Conservation (phyloP, 2,888 invertebrate genomes). For the Ophioninae sp. region DNA sequence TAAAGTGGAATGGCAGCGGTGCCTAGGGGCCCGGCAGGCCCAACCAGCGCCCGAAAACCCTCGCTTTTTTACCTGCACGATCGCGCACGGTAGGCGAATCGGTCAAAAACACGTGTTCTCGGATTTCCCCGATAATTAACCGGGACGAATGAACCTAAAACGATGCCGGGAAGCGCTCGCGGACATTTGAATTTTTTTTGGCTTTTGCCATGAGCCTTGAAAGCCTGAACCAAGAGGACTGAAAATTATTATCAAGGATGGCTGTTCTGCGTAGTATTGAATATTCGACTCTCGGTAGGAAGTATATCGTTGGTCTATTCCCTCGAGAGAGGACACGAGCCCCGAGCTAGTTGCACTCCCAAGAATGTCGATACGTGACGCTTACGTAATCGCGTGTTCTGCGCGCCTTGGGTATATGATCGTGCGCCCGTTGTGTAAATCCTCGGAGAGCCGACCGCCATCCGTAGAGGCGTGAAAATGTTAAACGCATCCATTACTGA, state of each 20-base stretch:
- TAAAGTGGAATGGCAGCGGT: slow-evolving; percentile 7
- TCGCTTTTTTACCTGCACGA: slow-evolving; percentile 8
- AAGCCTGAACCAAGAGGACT: neutral
- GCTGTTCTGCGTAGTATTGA: neutral
- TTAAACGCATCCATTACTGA: slow-evolving; percentile 45
- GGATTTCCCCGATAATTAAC: slow-evolving; percentile 39
- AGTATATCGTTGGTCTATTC: slow-evolving; percentile 22
- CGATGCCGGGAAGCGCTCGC: neutral
- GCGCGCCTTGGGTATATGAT: slow-evolving; percentile 25
- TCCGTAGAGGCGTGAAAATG: slow-evolving; percentile 54
- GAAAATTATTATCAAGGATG: neutral
- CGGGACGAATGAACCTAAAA: neutral
- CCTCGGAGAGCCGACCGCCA: slow-evolving; percentile 4
- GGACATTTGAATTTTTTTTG: neutral
- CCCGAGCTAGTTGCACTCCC: slow-evolving; percentile 51
- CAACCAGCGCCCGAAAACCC: neutral
- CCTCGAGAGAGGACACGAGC: slow-evolving; percentile 44
- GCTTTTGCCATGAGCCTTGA: neutral
- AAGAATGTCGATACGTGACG: slow-evolving; percentile 52
- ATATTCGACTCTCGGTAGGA: neutral
- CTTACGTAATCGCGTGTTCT: slow-evolving; percentile 49
- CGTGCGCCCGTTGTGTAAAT: slow-evolving; percentile 21
- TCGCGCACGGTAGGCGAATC: slow-evolving; percentile 10
- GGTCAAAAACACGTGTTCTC: slow-evolving; percentile 54
- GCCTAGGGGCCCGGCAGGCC: slow-evolving; percentile 5